These are phyloP conservation scores for Nycticorax nycticorax DNA, from an alignment of 2,113 vertebrate species.

Conservation along the genomic window DNA sequence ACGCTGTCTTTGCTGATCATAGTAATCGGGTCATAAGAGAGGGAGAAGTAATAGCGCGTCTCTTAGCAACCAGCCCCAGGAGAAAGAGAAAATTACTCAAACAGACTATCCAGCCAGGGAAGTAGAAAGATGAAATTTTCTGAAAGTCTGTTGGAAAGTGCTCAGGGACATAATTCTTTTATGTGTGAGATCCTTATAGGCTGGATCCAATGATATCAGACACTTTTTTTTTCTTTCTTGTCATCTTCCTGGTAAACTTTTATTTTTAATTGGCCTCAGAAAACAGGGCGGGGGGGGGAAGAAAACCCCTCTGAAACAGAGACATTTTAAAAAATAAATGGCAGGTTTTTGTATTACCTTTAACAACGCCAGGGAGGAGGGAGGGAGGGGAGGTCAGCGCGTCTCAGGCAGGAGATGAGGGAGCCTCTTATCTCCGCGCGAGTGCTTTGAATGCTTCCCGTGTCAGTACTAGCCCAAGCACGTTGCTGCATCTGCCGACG, in stretches of 20 bases:
- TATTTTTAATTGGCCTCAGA: conserved; percentile 19
- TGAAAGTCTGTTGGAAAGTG: conserved; percentile 67
- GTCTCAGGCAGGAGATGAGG: background rate
- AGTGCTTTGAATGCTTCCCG: conserved; percentile 20
- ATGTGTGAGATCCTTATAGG: conserved; percentile 29
- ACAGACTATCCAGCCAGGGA: conserved; percentile 66
- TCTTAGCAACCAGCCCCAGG: conserved; percentile 81
- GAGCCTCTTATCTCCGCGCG: background rate
- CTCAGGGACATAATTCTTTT: conserved; percentile 52
- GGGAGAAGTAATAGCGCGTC: conserved; percentile 75
- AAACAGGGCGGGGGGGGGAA: background rate
- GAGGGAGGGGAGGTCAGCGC: background rate
- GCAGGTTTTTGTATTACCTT: conserved; percentile 9
- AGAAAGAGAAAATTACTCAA: conserved; percentile 77
- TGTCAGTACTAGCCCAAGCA: background rate
- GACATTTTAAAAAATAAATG: background rate
- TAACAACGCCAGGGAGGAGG: background rate
- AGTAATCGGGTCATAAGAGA: conserved; percentile 78
- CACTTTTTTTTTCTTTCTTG: background rate
- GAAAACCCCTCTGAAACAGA: background rate
- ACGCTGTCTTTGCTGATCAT: conserved; percentile 70
- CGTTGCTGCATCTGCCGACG: background rate
- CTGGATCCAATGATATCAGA: conserved; percentile 18
- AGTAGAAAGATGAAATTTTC: conserved; percentile 71
- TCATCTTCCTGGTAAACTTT: conserved; percentile 8